Conservation (phyloP, 2,797 vertebrate species). For the Scleropages formosus region DNA sequence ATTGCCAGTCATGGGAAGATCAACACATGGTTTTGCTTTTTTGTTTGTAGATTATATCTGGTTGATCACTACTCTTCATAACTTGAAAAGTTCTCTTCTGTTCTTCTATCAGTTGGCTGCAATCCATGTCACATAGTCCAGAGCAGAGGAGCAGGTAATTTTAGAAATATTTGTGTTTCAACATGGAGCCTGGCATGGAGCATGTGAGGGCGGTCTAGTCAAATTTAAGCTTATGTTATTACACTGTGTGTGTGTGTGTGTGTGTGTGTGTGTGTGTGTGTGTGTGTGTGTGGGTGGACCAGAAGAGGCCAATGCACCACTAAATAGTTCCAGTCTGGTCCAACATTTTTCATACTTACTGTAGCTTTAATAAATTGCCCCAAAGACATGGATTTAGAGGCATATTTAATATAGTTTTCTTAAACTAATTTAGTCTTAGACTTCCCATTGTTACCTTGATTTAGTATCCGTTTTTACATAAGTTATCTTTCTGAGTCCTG, state of each 20-base stretch:
- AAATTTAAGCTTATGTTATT: background rate
- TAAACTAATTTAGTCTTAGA: too few species aligned
- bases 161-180: slow-evolving; percentile 2
- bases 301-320: background rate
- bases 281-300: background rate
- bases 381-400: too few species aligned
- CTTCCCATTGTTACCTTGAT: too few species aligned
- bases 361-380: too few species aligned
- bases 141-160: slow-evolving; percentile 6
- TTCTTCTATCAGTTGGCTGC: background rate
- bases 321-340: too few species aligned
- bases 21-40: background rate
- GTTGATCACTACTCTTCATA: background rate
- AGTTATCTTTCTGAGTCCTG: too few species aligned
- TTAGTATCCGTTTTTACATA: too few species aligned
- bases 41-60: slow-evolving; percentile 6
- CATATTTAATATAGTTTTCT: too few species aligned
- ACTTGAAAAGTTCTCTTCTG: background rate
- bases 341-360: too few species aligned
- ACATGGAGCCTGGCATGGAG: background rate
- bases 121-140: background rate
- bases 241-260: background rate
- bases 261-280: too few species aligned
- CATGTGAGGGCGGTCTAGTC: background rate
- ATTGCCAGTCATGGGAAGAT: too few species aligned